Evolutionary conservation across 2,888 invertebrate species (phyloP), one percentile per base, ranked within the genome.

Genomic region (Dioctria rufipes): DNA sequence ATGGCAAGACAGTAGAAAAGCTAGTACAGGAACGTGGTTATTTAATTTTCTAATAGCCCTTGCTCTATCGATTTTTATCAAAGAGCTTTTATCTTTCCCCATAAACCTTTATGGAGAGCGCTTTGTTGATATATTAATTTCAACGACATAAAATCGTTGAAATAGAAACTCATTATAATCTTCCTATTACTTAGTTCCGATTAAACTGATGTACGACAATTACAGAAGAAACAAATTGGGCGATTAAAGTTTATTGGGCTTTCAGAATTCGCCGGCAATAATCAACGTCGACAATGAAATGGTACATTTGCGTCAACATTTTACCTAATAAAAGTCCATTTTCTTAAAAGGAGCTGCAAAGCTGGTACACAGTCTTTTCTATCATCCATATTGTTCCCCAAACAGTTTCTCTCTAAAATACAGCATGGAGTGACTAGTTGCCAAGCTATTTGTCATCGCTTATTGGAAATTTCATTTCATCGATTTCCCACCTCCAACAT

Each of bases 201-300:
- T 78, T 43, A 67, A 66, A 39, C 67, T 78, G 78, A 78, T 78
- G 78, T 42, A 25, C 25, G 25, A 25, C 25, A 71, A 81, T 81
- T 80, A 82, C 78, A 80, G 78, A 80, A 78, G 82, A 82, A 80
- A 78, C 80, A 82, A 82, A 82, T 82, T 80, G 80, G 78, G 69
- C 78, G 67, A 69, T 69, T 71, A 78, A 82, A 82, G 54, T 80
- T 80, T 82, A 80, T 80, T 78, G 80, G 54, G 49, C 39, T 43
- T 66, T 67, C 46, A 66, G 42, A 65, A 49, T 73, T 65, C 75
- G 25, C 39, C 63, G 49, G 46, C 61, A 43, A 51, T 77, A 80
- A 81, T 81, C 77, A 77, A 81, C 80, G 51, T 61, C 80, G 63
- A 78, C 80, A 81, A 80, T 80, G 80, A 81, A 81, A 81, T 61